These are phyloP conservation scores for Alethe diademata DNA, from an alignment of 2,113 vertebrate species.

Conservation along the genomic window DNA sequence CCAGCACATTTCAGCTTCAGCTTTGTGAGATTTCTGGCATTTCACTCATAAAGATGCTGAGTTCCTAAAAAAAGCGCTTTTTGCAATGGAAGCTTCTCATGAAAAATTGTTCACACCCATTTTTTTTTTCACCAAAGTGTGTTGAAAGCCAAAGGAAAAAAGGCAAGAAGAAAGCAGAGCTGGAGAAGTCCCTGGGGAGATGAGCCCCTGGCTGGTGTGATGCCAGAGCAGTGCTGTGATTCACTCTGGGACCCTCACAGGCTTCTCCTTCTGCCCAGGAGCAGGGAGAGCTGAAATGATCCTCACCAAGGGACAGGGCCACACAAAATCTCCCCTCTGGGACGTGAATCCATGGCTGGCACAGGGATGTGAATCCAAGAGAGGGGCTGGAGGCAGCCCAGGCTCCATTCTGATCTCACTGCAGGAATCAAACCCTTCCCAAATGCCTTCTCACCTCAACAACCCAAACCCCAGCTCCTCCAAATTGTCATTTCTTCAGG, in stretches of 20 bases:
- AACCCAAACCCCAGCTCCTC: background rate
- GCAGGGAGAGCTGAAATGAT: background rate
- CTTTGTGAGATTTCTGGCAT: slow-evolving; percentile 52
- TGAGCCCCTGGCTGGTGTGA: background rate
- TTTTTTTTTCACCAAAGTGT: slow-evolving; percentile 41
- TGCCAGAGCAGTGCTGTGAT: background rate
- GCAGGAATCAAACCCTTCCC: background rate
- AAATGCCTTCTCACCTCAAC: background rate
- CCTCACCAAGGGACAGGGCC: background rate
- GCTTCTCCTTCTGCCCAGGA: background rate
- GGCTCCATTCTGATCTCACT: rapidly evolving
- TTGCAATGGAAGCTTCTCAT: slow-evolving; percentile 25
- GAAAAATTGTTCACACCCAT: slow-evolving; percentile 31
- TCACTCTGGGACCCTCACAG: background rate
- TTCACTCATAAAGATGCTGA: slow-evolving; percentile 31
- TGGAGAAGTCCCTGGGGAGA: background rate
- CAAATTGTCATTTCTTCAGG: background rate
- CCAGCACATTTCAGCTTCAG: slow-evolving; percentile 49
- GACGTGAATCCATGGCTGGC: background rate
- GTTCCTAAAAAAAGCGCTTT: slow-evolving; percentile 38
- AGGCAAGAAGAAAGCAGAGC: background rate
- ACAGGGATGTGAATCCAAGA: background rate
- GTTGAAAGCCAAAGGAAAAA: slow-evolving; percentile 1
- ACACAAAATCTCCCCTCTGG: too few species aligned
- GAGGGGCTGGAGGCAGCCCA: background rate